Evolutionary conservation across 2,888 invertebrate genomes (phyloP), one percentile per base, ranked within the genome.

Genomic region (Drosophila pullipes): DNA sequence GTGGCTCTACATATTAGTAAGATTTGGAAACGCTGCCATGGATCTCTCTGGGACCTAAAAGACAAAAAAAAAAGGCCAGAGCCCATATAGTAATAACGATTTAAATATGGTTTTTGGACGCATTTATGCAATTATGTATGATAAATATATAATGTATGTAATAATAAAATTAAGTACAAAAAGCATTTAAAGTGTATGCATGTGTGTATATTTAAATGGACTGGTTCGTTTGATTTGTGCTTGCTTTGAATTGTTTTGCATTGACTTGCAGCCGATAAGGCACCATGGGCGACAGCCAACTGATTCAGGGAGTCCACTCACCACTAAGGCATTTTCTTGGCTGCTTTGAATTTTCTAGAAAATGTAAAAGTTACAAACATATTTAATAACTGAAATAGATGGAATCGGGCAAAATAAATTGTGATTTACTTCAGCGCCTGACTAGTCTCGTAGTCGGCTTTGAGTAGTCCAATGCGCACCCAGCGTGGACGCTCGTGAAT

Each of bases 401-500:
- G 1, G 3, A 10, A 11, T 11, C 3, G 2, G 13, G 13, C 0
- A 31, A 7, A 30, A 30, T 30, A 30, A 30, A 13, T 31, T 11
- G 13, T 25, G 13, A 77, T 90, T 66, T 77, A 93, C 93, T 92
- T 92, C 37, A 95, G 93, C 0, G 96, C 96, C 88, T 95, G 94
- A 82, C 95, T 94, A 10, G 95, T 95, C 85, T 95, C 95, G 85
- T 95, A 95, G 86, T 95, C 95, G 59, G 94, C 94, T 86, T 94
- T 95, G 2, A 96, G 95, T 66, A 96, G 91, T 6, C 95, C 95
- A 28, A 95, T 94, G 67, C 95, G 94, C 30, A 96, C 95, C 95
- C 95, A 95, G 77, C 95, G 94, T 4, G 96, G 96, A 68, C 95
- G 95, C 90, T 96, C 96, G 35, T 96, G 95, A 75, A 97, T 96